A percentile compares a stretch with the other conserved stretches of the same genome.
These are phyloP conservation scores for Dorcus hopei DNA, from an alignment of 2,888 invertebrate genomes.

Conservation along the genomic window DNA sequence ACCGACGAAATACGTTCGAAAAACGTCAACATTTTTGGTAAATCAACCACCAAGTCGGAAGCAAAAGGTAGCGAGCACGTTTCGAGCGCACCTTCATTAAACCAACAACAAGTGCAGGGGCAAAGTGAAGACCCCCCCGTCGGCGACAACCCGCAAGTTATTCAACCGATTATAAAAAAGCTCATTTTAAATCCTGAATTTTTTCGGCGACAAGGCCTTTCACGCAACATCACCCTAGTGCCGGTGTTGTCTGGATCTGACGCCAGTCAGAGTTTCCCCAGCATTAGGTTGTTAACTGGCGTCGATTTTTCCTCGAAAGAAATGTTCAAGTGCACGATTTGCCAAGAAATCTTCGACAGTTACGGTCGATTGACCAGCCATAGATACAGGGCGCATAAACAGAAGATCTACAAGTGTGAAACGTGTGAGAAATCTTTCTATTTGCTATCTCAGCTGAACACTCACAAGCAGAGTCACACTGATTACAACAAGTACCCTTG, in stretches of 20 bases:
- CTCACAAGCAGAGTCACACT: constrained; percentile 54
- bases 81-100: no score
- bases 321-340: neutral
- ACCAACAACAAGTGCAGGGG: no score
- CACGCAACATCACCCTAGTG: no score
- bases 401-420: constrained; percentile 52
- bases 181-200: no score
- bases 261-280: no score
- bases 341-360: neutral
- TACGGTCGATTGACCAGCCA: neutral
- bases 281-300: no score
- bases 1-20: neutral
- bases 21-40: neutral
- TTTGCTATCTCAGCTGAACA: constrained; percentile 54
- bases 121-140: no score
- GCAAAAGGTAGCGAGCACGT: neutral
- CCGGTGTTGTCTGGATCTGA: no score
- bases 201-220: no score
- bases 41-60: neutral
- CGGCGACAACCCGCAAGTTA: no score
- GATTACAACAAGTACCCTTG: constrained; percentile 54
- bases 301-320: neutral
- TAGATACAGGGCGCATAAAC: constrained; percentile 25
- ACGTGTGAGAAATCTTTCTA: constrained; percentile 55
- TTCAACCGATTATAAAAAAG: no score